Evolutionary conservation across 2,888 invertebrate genomes (phyloP).

Genomic region (Idaea dimidiata): DNA sequence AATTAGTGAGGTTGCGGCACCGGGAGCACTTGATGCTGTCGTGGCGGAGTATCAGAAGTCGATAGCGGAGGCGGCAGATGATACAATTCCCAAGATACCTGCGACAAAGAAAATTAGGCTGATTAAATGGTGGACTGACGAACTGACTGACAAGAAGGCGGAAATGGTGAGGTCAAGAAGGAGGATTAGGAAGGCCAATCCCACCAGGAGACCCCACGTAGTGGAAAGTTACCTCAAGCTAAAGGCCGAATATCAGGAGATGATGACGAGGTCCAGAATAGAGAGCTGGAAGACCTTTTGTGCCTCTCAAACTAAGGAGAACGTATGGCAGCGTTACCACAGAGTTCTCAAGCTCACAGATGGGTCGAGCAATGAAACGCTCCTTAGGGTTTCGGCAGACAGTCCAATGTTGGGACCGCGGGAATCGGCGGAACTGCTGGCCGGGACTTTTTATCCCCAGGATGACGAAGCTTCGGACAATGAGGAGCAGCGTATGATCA

Average conservation of each 20-base stretch:
- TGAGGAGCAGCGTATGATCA: conserved; percentile 8
- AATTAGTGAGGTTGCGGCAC: too few relatives aligned
- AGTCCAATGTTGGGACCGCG: background rate
- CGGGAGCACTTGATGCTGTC: too few relatives aligned
- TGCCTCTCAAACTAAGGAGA: conserved; percentile 14
- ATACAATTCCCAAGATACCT: too few relatives aligned
- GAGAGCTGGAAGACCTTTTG: conserved; percentile 27
- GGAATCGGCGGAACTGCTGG: conserved; percentile 10
- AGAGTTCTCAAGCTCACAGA: conserved; percentile 11
- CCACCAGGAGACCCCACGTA: conserved; percentile 15
- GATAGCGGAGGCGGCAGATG: too few relatives aligned
- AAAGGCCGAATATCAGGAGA: conserved; percentile 21
- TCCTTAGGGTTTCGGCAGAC: background rate
- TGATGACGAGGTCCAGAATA: conserved; percentile 13
- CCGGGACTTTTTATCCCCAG: conserved; percentile 17
- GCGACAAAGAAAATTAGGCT: too few relatives aligned
- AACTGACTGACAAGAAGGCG: conserved; percentile 17
- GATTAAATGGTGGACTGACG: conserved; percentile 10
- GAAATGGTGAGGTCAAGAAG: too few relatives aligned
- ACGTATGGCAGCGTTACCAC: conserved; percentile 15
- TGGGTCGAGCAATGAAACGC: conserved; percentile 9
- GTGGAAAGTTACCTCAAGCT: conserved; percentile 19
- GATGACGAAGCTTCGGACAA: conserved; percentile 7
- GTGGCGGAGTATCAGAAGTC: too few relatives aligned
- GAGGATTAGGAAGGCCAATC: conserved; percentile 25